These are phyloP conservation scores for Ostrea denselamellosa DNA, from an alignment of 1,140 invertebrate species.

Conservation along the genomic window DNA sequence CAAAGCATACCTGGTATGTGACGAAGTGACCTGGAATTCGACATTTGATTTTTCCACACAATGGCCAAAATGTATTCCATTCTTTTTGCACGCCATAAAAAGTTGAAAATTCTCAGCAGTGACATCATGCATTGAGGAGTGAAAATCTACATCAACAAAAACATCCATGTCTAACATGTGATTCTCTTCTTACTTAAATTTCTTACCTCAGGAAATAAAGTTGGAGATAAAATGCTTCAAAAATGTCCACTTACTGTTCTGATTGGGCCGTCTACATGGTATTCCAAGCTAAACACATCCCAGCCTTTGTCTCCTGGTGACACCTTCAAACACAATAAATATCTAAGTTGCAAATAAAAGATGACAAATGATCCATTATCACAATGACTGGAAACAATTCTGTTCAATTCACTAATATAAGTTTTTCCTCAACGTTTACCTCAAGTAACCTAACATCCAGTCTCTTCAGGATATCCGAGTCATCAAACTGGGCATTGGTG, in stretches of 20 bases:
- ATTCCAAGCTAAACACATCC: constrained; percentile 97
- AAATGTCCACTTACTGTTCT: constrained; percentile 85
- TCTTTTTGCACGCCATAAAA: constrained; percentile 95
- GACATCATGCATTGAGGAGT: constrained; percentile 88
- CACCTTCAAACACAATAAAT: constrained; percentile 72
- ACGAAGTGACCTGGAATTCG: constrained; percentile 77
- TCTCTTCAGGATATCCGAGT: constrained; percentile 91
- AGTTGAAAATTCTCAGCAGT: constrained; percentile 93
- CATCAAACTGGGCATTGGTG: constrained; percentile 97
- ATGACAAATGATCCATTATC: not conserved
- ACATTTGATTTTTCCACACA: constrained; percentile 93
- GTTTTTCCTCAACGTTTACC: constrained; percentile 60
- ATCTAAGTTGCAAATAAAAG: not conserved
- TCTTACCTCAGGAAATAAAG: too few relatives aligned
- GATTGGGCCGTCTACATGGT: constrained; percentile 95
- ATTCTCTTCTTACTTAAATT: too few relatives aligned
- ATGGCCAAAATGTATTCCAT: constrained; percentile 94
- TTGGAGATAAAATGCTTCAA: too few relatives aligned
- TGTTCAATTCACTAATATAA: not conserved
- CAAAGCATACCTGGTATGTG: constrained; percentile 68
- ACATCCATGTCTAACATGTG: not conserved
- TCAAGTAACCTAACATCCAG: constrained; percentile 92
- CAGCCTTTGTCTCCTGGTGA: constrained; percentile 93
- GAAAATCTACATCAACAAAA: constrained; percentile 84
- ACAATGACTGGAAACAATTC: not conserved